Evolutionary conservation across 2,888 invertebrate genomes (phyloP), one percentile per base, ranked within the genome.

Genomic region (Abrostola tripartita): DNA sequence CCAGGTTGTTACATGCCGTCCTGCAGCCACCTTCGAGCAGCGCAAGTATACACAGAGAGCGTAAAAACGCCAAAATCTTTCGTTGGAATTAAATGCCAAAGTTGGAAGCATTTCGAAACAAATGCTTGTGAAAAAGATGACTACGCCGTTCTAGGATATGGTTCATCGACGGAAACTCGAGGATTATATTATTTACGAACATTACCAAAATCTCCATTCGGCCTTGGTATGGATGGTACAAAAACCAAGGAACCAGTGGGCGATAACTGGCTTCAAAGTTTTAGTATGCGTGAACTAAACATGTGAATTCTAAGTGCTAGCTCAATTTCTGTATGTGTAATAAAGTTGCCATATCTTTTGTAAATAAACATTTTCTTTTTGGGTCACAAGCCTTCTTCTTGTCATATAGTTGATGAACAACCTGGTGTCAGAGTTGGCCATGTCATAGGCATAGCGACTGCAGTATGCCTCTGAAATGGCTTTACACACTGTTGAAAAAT

Each of bases 1-100:
- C 97, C 97, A 0, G 97, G 97, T 8, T 97, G 97, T 83, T 90
- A 95, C 40, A 90, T 92, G 85, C 93, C 93, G 0, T 89, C 91
- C 1, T 95, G 95, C 70, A 95, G 95, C 76, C 95, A 95, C 74
- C 85, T 93, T 35, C 86, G 95, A 59, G 94, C 95, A 5, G 92
- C 92, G 1, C 83, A 90, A 83, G 88, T 94, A 5, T 95, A 90
- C 61, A 88, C 87, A 11, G 95, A 95, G 68, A 94, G 94, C 69
- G 85, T 94, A 59, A 85, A 77, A 66, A 79, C 60, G n/a, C 94
- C 93, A 7, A 92, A 92, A 75, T 88, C 91, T 6, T 92, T 94
- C 75, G 85, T 94, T 7, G 93, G 88, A 10, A 77, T 92, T 37
- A 85, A 83, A 37, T 94, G 94, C 78, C 78, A 84, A 54, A 92